Base-by-base conservation (phyloP, 2,797 vertebrate species). In the Protonibea diacanthus region DNA sequence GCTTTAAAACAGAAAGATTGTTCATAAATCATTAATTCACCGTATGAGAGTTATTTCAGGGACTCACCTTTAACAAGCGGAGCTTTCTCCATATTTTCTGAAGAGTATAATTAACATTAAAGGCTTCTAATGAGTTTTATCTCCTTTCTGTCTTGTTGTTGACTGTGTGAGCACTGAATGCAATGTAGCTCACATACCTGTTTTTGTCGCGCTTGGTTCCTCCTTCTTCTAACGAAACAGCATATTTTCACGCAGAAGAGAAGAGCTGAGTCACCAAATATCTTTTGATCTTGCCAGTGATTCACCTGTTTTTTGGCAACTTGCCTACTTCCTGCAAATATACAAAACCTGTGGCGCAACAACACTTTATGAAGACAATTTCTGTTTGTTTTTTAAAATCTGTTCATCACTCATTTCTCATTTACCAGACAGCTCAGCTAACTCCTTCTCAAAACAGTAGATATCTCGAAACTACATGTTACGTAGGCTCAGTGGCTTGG, bases 51-150 rank as follows among this genome's bases (percentile, higher is more conserved):
- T 23, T 8, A 48, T 4, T 49, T 58, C 4, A 59, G 23, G 7
- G 13, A 59, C 63, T 82, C n/a, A 81, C 71, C 72, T 71, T 27
- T 65, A 4, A 27, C 4, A 45, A 42, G n/a, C 42, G 11, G 15
- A 8, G 3, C 51, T 47, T 61, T 57, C 1, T 40, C 17, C 61
- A 80, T 78, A 45, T 55, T 71, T 57, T 48, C 25, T 53, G 40
- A 27, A 14, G 7, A 29, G 20, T 20, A 9, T 25, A 55, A 40
- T 33, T 9, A 40, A 66, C 7, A 56, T 47, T 33, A 42, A 57
- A 10, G 1, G 6, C 21, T 27, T 20, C 17, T 1, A 5, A 29
- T 48, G 44, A 2, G 14, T 40, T 57, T 15, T 0, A 15, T 55
- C 8, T 5, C 20, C 23, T 64, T 15, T 11, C n/a, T 45, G 21